Percentiles rank a stretch among this genome's conserved stretches.
phyloP scores from a whole-genome alignment of 2,888 invertebrate genomes.

The Phrixothrix hirtus region DNA sequence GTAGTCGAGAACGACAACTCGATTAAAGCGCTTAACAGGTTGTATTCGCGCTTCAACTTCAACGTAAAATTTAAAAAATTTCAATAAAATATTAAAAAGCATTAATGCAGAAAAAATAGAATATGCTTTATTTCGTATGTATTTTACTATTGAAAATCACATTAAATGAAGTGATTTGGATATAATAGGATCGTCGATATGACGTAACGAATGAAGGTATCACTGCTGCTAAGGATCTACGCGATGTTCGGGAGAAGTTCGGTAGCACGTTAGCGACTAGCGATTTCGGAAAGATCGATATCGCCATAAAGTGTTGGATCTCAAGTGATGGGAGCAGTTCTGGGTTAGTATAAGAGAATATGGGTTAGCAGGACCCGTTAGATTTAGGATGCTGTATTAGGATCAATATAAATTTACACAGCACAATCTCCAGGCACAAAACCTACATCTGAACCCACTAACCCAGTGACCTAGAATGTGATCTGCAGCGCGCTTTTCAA shows the following conservation, averaged over 20 bases:
- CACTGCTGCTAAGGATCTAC: too few relatives aligned
- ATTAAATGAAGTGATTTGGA: too few relatives aligned
- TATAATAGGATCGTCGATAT: too few relatives aligned
- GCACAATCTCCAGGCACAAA: constrained; percentile 41
- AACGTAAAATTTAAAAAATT: too few relatives aligned
- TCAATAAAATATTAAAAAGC: too few relatives aligned
- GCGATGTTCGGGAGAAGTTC: constrained; percentile 34
- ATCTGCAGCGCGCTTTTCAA: constrained; percentile 32
- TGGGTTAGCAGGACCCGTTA: constrained; percentile 54
- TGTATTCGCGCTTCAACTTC: too few relatives aligned
- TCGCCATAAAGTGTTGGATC: constrained; percentile 38
- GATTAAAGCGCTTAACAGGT: too few relatives aligned
- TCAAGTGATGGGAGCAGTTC: constrained; percentile 41
- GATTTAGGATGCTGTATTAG: constrained; percentile 43
- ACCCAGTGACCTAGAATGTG: constrained; percentile 42
- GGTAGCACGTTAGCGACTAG: constrained; percentile 37
- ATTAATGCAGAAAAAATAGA: too few relatives aligned
- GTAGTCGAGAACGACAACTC: too few relatives aligned
- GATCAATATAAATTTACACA: constrained; percentile 36
- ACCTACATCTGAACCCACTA: constrained; percentile 36
- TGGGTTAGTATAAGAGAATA: constrained; percentile 53
- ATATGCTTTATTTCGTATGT: too few relatives aligned
- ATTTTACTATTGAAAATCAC: too few relatives aligned
- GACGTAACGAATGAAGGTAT: too few relatives aligned
- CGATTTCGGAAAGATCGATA: constrained; percentile 43